phyloP scores from a whole-genome alignment of 2,888 invertebrate genomes.

The Ernsta delagoae region DNA sequence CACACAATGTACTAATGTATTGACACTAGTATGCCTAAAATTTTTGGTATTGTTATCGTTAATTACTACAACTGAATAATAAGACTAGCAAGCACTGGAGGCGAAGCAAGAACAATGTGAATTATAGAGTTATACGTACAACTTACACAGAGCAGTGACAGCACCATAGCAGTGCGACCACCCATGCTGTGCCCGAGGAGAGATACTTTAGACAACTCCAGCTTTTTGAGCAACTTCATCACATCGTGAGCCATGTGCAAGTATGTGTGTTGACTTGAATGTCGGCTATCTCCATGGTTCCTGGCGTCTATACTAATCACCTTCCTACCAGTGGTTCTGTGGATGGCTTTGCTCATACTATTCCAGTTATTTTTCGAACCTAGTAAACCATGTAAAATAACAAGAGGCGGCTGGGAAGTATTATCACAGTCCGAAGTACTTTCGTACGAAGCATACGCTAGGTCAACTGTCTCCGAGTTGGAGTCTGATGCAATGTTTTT shows the following conservation, averaged over 20 bases:
- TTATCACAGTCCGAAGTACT: constrained; percentile 64
- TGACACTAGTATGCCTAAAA: no score
- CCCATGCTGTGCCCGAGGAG: constrained; percentile 98
- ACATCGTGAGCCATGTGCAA: constrained; percentile 87
- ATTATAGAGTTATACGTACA: constrained; percentile 53
- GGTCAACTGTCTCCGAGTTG: constrained; percentile 82
- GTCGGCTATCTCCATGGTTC: constrained; percentile 98
- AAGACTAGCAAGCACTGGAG: background rate
- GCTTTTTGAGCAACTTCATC: constrained; percentile 86
- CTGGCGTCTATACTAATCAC: constrained; percentile 95
- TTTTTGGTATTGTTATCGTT: no score
- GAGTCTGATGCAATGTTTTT: constrained; percentile 41
- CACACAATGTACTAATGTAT: no score
- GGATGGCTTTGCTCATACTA: constrained; percentile 91
- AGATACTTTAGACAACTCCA: constrained; percentile 86
- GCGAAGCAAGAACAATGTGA: constrained; percentile 19
- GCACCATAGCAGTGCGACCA: constrained; percentile 95
- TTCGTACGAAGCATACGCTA: constrained; percentile 89
- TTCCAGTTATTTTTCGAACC: constrained; percentile 98
- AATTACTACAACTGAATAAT: no score
- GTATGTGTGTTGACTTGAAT: constrained; percentile 90
- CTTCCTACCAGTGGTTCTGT: constrained; percentile 87
- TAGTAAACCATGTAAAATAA: constrained; percentile 95
- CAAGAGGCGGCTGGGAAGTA: constrained; percentile 84
- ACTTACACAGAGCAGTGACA: constrained; percentile 88